These are phyloP conservation scores for Shinisaurus crocodilurus DNA, from an alignment of 2,113 vertebrate species.

Conservation along the genomic window DNA sequence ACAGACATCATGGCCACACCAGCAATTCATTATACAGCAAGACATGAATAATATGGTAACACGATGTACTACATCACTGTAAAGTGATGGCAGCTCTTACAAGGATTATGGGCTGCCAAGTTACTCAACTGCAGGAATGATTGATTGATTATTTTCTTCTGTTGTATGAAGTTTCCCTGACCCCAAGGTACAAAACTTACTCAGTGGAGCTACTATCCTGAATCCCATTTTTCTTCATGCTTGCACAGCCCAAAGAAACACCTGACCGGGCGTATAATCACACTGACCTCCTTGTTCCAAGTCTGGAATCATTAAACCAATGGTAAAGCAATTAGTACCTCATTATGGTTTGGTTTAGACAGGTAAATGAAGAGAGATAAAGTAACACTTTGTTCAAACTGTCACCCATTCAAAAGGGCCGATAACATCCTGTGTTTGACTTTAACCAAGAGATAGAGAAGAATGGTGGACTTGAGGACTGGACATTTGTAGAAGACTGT, in stretches of 20 bases:
- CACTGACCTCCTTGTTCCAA: conserved; percentile 39
- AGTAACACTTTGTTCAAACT: conserved; percentile 26
- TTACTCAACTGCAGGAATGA: background rate
- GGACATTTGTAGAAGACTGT: background rate
- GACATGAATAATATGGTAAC: background rate
- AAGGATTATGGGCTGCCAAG: background rate
- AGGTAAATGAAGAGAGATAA: conserved; percentile 51
- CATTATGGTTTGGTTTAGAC: conserved; percentile 51
- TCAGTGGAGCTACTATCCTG: background rate
- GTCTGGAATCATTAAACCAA: conserved; percentile 58
- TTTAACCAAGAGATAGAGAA: conserved; percentile 2
- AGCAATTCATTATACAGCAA: background rate
- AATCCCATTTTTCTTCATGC: background rate
- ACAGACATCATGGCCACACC: background rate
- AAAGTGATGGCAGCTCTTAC: background rate
- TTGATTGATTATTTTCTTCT: background rate
- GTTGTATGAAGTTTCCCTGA: background rate
- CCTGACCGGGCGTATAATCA: background rate
- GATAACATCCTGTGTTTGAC: conserved; percentile 2
- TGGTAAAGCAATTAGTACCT: conserved; percentile 46
- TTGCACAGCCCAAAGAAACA: conserved; percentile 14
- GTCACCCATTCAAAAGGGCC: background rate
- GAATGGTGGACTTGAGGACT: background rate
- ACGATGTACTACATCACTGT: background rate
- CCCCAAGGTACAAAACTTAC: background rate